These are phyloP conservation scores for Hippolais icterina DNA, from an alignment of 2,113 vertebrate genomes.

Conservation along the genomic window DNA sequence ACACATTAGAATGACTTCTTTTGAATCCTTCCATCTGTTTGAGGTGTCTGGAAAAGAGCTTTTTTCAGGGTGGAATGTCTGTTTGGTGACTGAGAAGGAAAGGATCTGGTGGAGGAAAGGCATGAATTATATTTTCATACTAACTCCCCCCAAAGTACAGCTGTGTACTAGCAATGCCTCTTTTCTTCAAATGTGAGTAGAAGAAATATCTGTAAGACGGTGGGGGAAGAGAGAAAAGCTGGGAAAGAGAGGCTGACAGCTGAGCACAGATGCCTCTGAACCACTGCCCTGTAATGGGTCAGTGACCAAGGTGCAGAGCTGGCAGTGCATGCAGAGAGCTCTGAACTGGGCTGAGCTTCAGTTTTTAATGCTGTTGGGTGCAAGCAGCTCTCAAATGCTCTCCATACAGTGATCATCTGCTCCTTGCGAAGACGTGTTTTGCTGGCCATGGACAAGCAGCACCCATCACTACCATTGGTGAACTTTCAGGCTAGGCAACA, in stretches of 20 bases:
- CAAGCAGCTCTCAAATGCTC: neutral
- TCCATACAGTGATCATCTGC: neutral
- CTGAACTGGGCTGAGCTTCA: neutral
- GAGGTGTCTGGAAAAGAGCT: neutral
- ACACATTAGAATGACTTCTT: neutral
- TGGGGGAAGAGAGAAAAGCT: neutral
- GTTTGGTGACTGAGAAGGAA: neutral
- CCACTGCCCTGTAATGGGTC: neutral
- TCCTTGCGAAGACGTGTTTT: neutral
- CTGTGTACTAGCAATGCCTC: neutral
- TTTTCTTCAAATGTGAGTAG: neutral
- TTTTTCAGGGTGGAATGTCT: neutral
- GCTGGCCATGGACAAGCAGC: rapidly evolving
- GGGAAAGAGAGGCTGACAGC: neutral
- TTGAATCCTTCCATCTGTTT: neutral
- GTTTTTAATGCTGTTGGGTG: neutral
- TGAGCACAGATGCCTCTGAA: neutral
- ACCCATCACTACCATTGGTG: rapidly evolving
- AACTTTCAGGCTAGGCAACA: neutral
- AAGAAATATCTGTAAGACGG: neutral
- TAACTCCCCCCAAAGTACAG: neutral
- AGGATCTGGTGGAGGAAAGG: neutral
- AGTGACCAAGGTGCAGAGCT: neutral
- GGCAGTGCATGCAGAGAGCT: neutral
- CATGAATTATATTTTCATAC: neutral